phyloP scores from a whole-genome alignment of 2,888 invertebrate species.

The Vesta saturnalis region DNA sequence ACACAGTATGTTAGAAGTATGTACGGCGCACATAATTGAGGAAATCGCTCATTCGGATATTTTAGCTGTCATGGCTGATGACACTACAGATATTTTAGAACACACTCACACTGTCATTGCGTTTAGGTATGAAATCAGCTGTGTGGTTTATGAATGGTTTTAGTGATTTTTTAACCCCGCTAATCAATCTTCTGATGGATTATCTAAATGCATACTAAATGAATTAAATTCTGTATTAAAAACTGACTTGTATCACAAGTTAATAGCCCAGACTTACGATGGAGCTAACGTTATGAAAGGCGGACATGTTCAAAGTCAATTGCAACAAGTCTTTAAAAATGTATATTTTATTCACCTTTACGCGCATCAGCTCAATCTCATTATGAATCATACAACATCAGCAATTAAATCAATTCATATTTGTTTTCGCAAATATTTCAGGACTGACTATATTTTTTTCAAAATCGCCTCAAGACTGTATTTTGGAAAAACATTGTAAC shows the following conservation, averaged over 20 bases:
- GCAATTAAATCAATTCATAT: neutral
- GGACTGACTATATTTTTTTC: neutral
- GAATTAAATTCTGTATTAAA: neutral
- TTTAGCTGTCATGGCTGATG: no score
- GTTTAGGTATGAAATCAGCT: no score
- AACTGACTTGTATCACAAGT: no score
- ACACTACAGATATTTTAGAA: no score
- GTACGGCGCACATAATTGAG: neutral
- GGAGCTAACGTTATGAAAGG: neutral
- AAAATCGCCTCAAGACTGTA: neutral
- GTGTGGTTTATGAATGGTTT: no score
- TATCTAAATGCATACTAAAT: neutral
- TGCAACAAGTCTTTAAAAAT: neutral
- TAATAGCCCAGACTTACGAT: neutral
- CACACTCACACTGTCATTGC: no score
- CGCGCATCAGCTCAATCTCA: neutral
- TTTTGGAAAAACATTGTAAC: neutral
- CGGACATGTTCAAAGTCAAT: neutral
- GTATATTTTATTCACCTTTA: neutral
- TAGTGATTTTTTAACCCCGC: no score
- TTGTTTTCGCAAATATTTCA: neutral
- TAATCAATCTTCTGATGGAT: no score
- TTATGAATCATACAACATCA: no score
- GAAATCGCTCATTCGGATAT: no score
- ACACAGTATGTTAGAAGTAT: slow-evolving; percentile 4